These are phyloP conservation scores for Sphyrna mokarran DNA, from an alignment of 2,113 vertebrate genomes.

Conservation along the genomic window DNA sequence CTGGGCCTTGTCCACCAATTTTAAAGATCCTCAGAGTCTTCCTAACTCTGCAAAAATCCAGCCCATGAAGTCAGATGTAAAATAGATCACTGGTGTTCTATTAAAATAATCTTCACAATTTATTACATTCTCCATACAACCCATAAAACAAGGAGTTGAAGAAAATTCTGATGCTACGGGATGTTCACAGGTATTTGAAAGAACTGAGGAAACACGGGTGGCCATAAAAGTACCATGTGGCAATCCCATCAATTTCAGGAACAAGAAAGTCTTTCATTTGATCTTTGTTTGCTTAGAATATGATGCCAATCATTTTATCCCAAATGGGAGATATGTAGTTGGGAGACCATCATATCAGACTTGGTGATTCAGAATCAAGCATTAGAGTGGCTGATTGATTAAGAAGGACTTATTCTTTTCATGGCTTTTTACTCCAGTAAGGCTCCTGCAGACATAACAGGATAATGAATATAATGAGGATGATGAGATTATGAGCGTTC, in stretches of 20 bases:
- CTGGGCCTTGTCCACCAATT: background rate
- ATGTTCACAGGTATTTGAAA: background rate
- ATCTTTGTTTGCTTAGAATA: background rate
- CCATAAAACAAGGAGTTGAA: background rate
- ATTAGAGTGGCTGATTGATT: background rate
- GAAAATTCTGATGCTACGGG: background rate
- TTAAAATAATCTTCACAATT: background rate
- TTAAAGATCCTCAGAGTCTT: background rate
- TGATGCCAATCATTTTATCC: background rate
- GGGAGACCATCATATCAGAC: background rate
- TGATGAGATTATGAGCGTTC: background rate
- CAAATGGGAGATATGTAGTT: background rate
- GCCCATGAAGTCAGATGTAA: background rate
- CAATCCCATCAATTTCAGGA: background rate
- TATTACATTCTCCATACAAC: background rate
- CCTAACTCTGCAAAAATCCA: background rate
- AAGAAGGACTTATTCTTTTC: background rate
- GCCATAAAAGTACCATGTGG: background rate
- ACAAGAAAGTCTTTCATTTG: background rate
- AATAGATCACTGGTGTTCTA: background rate
- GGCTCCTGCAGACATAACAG: background rate
- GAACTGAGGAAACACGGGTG: background rate
- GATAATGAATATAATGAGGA: background rate
- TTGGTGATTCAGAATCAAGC: background rate
- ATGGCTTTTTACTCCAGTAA: background rate